Percentiles rank a stretch among this genome's conserved stretches.
Conservation (phyloP, 2,113 vertebrate genomes). For the Podarcis muralis region DNA sequence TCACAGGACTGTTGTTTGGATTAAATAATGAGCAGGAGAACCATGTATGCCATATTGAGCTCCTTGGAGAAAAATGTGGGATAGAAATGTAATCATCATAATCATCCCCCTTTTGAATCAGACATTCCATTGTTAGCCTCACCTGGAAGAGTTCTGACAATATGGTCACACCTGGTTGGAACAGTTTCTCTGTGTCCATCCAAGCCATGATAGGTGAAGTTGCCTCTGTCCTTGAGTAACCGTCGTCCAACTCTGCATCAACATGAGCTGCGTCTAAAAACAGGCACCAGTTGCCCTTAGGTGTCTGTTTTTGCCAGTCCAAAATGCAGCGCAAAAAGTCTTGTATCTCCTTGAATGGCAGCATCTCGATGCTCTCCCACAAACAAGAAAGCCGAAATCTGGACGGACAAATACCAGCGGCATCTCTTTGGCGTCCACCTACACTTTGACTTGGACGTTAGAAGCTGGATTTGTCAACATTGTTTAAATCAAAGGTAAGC, state of each 20-base stretch:
- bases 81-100: too few species aligned
- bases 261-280: neutral
- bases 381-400: neutral
- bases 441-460: neutral
- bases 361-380: rapidly evolving
- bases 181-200: neutral
- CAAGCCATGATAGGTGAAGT: too few species aligned
- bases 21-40: too few species aligned
- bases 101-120: neutral
- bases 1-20: too few species aligned
- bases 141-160: neutral
- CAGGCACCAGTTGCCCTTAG: neutral
- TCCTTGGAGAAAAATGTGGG: too few species aligned
- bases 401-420: neutral
- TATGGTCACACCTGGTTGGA: neutral
- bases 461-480: neutral
- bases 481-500: neutral
- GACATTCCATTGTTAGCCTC: neutral
- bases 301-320: neutral
- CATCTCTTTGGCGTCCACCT: rapidly evolving
- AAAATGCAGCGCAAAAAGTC: neutral
- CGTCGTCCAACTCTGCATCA: too few species aligned
- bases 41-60: too few species aligned
- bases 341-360: neutral
- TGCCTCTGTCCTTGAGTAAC: neutral